Base-by-base conservation (phyloP, 2,797 vertebrate species). In the Okamejei kenojei region DNA sequence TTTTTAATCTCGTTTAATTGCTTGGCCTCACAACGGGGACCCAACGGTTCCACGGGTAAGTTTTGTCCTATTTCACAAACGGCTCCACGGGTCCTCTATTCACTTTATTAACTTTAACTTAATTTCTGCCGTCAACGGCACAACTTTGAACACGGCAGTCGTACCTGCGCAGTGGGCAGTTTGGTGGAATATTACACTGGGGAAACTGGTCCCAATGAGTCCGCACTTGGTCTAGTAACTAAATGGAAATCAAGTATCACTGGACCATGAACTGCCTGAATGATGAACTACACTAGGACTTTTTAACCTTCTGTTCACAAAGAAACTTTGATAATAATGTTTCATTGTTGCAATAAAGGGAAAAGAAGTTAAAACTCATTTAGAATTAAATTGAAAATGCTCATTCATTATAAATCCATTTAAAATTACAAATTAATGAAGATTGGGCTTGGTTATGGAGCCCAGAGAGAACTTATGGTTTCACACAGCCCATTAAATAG, bases 381-480 rank as follows among this genome's bases (percentile, higher is more conserved):
- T 86, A 63, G 61, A 86, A 86, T 86, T 86, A 86, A 86, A 86
- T 86, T 86, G 65, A 86, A 86, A 86, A 86, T 86, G 82, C 58
- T 86, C 82, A 63, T 58, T 86, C 58, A 88, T 88, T 88, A 88
- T 65, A 88, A 88, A 88, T 88, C 84, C 84, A 88, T 88, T 88
- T 68, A 26, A 88, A 88, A 35, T 88, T 88, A 88, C n/a, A 88
- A 88, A 88, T 88, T 88, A 88, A 88, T 88, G 61, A 88, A 88
- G 84, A 35, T 88, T 88, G n/a, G 84, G 84, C n/a, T 88, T 68
- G 84, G n/a, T 88, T 88, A 88, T n/a, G 21, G 84, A 88, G 81
- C 10, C 61, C n/a, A 65, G 13, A 88, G 61, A 35, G 17, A 65
- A 88, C 68, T 88, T n/a, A 68, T 88, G 63, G 61, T 35, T 35